Evolutionary conservation across 2,797 vertebrate species (phyloP), one percentile per base, ranked within the genome.

Genomic region (Xenops minutus): DNA sequence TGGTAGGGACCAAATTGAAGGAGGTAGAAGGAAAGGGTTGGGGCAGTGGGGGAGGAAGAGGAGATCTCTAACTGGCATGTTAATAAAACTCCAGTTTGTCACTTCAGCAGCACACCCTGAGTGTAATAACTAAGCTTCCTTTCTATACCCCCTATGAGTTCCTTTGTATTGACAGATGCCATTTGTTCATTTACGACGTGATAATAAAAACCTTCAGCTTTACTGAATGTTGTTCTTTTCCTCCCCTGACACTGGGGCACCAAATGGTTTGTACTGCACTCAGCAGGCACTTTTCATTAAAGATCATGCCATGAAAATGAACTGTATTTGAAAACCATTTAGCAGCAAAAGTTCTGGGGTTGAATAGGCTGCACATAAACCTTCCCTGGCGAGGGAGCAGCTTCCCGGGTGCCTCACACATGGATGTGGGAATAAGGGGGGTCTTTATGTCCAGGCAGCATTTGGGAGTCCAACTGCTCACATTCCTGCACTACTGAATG

Each of bases 131-230:
- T 93, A 93, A 89, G 96, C 97, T 98, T 98, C 97, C 97, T 97
- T 93, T 92, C 94, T 95, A 92, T 86, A 86, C 92, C 95, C 96
- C 95, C 91, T 54, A 96, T 95, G 94, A 93, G 94, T 41, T 93
- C 81, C 97, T 98, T 98, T 98, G 98, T 98, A 98, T 98, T 98
- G 98, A 98, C 98, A 98, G 97, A 98, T 97, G 97, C 98, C 98
- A 98, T 98, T 98, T 98, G 98, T 97, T 97, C 97, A 89, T 98
- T 98, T 98, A 98, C 97, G 97, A 98, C 5, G 98, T 98, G 98
- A 98, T 98, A 98, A 98, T 98, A 98, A 98, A 98, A 98, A 97
- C 98, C 98, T 98, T 97, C 97, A 97, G 97, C 94, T 96, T 93
- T 51, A 73, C 92, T 97, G 97, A 96, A 95, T 97, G 97, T 97